Base-by-base conservation (phyloP, 92 coral and sea anemone genomes). In the Scolanthus callimorphus region DNA sequence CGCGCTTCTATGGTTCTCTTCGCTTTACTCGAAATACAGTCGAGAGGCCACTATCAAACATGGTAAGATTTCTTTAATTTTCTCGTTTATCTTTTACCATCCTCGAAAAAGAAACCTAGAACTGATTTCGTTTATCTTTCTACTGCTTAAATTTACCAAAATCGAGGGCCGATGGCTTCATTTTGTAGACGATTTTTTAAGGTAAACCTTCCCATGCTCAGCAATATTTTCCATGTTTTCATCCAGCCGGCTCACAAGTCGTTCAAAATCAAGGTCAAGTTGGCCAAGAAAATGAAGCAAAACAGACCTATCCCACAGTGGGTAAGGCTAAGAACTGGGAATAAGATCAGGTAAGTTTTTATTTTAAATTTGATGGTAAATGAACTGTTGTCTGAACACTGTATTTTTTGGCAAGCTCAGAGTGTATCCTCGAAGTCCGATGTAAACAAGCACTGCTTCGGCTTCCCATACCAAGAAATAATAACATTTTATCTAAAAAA, bases 161-260 rank as follows among this genome's bases (percentile, higher is more conserved):
- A n/a, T n/a, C n/a, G n/a, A n/a, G n/a, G n/a, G n/a, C n/a, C n/a
- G n/a, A n/a, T n/a, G n/a, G n/a, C n/a, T n/a, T n/a, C n/a, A n/a
- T n/a, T n/a, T n/a, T n/a, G n/a, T n/a, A n/a, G n/a, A n/a, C n/a
- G n/a, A n/a, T n/a, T n/a, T n/a, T n/a, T n/a, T n/a, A n/a, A n/a
- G n/a, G n/a, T n/a, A n/a, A n/a, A n/a, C n/a, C n/a, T n/a, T n/a
- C n/a, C n/a, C n/a, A n/a, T n/a, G n/a, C n/a, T n/a, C n/a, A n/a
- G n/a, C n/a, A n/a, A n/a, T n/a, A n/a, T n/a, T n/a, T n/a, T n/a
- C n/a, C n/a, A n/a, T n/a, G n/a, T n/a, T n/a, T n/a, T n/a, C n/a
- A n/a, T n/a, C n/a, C 34, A 92, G 98, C 98, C 98, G 63, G 85
- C 98, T 52, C 96, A 92, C 80, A 92, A 92, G 70, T 83, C 90